Conservation (phyloP, 1,140 invertebrate species). For the Hormaphis cornu region DNA sequence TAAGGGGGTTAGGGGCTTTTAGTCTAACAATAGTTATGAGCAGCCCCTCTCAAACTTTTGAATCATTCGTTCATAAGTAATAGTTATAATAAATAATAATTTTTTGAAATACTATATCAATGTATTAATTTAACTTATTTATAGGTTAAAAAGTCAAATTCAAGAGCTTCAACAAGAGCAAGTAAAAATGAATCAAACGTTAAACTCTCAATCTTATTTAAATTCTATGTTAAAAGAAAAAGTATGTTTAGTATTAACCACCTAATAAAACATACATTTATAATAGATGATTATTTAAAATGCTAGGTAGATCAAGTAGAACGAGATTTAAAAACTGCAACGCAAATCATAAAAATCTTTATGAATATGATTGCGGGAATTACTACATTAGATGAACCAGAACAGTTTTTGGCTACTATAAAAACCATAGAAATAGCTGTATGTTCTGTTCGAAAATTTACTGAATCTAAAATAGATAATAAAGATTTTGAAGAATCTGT, state of each 20-base stretch:
- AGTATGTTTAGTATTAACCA: background rate
- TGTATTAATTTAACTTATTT: no score
- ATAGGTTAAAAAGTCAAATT: constrained; percentile 19
- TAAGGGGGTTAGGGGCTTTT: no score
- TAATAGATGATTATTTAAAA: background rate
- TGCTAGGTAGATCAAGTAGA: background rate
- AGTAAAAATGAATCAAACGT: constrained; percentile 13
- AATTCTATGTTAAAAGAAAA: constrained; percentile 19
- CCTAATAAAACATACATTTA: background rate
- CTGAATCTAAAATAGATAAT: background rate
- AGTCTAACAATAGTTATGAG: no score
- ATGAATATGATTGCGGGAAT: background rate
- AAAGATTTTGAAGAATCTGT: background rate
- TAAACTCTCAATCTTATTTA: constrained; percentile 20
- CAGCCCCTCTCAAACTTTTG: no score
- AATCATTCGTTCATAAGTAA: no score
- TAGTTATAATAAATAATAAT: no score
- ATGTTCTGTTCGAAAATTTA: background rate
- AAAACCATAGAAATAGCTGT: background rate
- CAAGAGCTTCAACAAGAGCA: constrained; percentile 22
- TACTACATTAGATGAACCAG: background rate
- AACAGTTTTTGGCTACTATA: background rate
- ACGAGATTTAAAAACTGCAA: background rate
- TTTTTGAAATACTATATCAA: no score
- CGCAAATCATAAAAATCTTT: background rate